Percentiles rank a stretch among this genome's conserved stretches.
phyloP scores from a whole-genome alignment of 1,140 invertebrate genomes.

The Ceratina japonica region DNA sequence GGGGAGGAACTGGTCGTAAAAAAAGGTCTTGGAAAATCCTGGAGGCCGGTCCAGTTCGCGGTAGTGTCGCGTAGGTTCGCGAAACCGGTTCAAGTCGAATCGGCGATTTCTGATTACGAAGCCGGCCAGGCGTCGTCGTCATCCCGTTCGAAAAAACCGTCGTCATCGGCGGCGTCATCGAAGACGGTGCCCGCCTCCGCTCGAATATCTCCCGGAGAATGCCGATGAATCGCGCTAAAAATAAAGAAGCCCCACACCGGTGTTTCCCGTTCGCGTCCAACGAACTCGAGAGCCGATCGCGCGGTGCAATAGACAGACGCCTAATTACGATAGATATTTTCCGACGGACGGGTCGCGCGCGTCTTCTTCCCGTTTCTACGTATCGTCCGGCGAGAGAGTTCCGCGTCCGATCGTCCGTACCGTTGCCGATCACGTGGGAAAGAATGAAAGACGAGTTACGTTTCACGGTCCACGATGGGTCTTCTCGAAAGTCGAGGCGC shows the following conservation, averaged over 20 bases:
- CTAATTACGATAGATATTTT: too few relatives aligned
- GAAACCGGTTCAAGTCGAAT: too few relatives aligned
- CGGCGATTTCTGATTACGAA: too few relatives aligned
- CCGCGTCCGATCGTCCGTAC: neutral
- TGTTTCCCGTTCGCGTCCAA: constrained; percentile 34
- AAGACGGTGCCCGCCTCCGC: neutral
- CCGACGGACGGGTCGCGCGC: too few relatives aligned
- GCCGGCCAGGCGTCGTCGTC: too few relatives aligned
- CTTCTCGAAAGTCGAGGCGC: constrained; percentile 43
- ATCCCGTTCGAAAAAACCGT: neutral
- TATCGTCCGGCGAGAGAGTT: too few relatives aligned
- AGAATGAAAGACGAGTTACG: neutral
- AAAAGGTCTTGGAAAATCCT: neutral
- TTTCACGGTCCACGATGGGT: constrained; percentile 32
- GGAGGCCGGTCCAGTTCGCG: neutral
- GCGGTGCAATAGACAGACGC: too few relatives aligned
- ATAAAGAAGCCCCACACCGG: constrained; percentile 52
- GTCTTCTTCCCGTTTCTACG: too few relatives aligned
- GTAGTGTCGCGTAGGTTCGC: too few relatives aligned
- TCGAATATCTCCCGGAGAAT: constrained; percentile 19
- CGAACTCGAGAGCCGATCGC: constrained; percentile 19
- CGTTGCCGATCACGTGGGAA: constrained; percentile 27
- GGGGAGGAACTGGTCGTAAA: too few relatives aligned
- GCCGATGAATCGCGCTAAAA: constrained; percentile 46
- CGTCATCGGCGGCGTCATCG: neutral